These are phyloP conservation scores for Rutpela maculata DNA, from an alignment of 2,888 invertebrate species.

Conservation along the genomic window DNA sequence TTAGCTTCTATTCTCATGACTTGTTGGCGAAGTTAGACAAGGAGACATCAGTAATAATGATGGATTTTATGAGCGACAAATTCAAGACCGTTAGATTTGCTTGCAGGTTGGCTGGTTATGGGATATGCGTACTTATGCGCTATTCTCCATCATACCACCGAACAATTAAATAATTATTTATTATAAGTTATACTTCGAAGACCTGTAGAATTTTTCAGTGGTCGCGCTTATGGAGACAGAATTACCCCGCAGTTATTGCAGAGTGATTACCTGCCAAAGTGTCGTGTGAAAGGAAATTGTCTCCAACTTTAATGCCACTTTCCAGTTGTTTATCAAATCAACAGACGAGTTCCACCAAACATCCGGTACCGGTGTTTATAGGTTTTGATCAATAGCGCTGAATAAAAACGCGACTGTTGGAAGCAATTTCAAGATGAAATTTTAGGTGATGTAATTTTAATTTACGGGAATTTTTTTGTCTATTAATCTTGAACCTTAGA, in stretches of 20 bases:
- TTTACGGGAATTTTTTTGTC: not conserved
- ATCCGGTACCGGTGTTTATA: not conserved
- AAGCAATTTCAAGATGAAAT: not conserved
- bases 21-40: too few species aligned
- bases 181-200: too few species aligned
- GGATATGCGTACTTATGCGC: too few species aligned
- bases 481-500: not conserved
- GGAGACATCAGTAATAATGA: too few species aligned
- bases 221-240: too few species aligned
- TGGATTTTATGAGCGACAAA: too few species aligned
- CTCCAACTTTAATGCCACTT: constrained; percentile 35
- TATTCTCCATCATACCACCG: too few species aligned
- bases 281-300: constrained; percentile 27
- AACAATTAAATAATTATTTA: too few species aligned
- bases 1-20: too few species aligned
- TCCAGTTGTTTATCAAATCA: not conserved
- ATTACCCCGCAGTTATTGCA: not conserved
- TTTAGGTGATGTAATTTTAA: not conserved
- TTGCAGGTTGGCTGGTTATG: too few species aligned
- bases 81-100: too few species aligned
- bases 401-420: not conserved
- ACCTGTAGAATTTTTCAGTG: too few species aligned
- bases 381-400: not conserved
- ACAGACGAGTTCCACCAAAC: not conserved
- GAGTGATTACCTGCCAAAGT: constrained; percentile 5